phyloP scores from a whole-genome alignment of 2,113 vertebrate genomes.

The Ptilonorhynchus violaceus region DNA sequence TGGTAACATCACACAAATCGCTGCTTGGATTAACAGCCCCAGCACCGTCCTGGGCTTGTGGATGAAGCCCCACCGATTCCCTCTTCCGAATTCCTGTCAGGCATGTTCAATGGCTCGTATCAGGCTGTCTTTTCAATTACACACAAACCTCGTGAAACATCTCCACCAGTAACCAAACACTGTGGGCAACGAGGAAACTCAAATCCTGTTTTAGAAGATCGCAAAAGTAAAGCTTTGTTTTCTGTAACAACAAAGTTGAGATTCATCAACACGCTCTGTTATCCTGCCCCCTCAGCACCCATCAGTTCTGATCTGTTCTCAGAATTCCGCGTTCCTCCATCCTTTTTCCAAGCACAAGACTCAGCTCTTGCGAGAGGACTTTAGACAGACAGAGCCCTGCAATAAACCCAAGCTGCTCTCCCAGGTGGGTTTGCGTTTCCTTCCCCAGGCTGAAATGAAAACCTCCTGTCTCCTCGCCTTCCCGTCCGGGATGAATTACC shows the following conservation, averaged over 20 bases:
- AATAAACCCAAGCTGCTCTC: constrained; percentile 36
- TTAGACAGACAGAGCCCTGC: not conserved
- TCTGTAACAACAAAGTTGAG: not conserved
- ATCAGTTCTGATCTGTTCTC: not conserved
- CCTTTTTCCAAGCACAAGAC: not conserved
- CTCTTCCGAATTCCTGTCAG: not conserved
- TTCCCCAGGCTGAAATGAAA: constrained; percentile 41
- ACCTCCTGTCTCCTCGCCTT: constrained; percentile 1
- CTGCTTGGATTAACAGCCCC: not conserved
- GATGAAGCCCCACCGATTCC: not conserved
- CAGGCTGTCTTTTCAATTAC: constrained; percentile 30
- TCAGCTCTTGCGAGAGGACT: not conserved
- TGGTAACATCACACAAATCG: not conserved
- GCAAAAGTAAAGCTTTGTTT: not conserved
- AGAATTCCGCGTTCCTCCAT: not conserved
- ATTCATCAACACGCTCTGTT: not conserved
- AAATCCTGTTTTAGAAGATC: not conserved
- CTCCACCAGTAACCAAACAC: not conserved
- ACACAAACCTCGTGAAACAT: not conserved
- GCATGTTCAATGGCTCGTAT: not conserved
- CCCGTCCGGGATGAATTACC: constrained; percentile 35
- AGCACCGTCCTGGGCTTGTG: not conserved
- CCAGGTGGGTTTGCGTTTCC: constrained; percentile 32
- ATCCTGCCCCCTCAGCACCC: not conserved
- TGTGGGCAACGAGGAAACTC: not conserved